Evolutionary conservation across 2,888 invertebrate genomes (phyloP), one percentile per base, ranked within the genome.

Genomic region (Andrena hattorfiana): DNA sequence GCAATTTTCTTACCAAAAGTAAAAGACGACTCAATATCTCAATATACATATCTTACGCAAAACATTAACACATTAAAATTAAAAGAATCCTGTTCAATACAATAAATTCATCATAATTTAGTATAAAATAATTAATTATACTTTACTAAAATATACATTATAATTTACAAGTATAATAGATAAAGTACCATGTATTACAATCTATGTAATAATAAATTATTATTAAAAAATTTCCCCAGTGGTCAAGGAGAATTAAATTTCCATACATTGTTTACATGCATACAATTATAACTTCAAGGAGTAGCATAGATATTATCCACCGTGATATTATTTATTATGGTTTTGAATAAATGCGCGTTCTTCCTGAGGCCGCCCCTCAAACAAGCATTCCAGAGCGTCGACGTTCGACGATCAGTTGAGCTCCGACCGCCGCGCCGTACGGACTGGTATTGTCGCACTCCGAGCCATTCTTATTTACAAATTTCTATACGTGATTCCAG

Each of bases 391-490:
- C 16, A 42, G 42, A 42, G 42, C 16, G 16, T 42, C 42, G 42
- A 42, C 42, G 42, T 4, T 42, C 42, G 42, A 42, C 42, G 42
- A 16, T 42, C 87, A 82, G 87, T 86, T 51, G 42, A 66, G 76
- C 68, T 23, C 16, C 73, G 73, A 74, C 78, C 78, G 67, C 28
- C 63, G 81, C 28, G n/a, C 71, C n/a, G 81, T 56, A 70, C 51
- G 62, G 84, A 71, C 72, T 42, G 13, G 26, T 66, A 35, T 49
- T 48, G n/a, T 23, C 13, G 23, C 13, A 1, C 10, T 56, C 32
- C 35, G 23, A 8, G 10, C 26, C n/a, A n/a, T 8, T 51, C 70
- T 77, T 79, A 78, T 84, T 81, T 84, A 85, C 73, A 78, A 76
- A 78, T 62, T 60, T 30, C 35, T 16, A 10, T 26, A 13, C 49